Evolutionary conservation across 2,797 vertebrate species (phyloP).

Genomic region (Clarias fuscus): DNA sequence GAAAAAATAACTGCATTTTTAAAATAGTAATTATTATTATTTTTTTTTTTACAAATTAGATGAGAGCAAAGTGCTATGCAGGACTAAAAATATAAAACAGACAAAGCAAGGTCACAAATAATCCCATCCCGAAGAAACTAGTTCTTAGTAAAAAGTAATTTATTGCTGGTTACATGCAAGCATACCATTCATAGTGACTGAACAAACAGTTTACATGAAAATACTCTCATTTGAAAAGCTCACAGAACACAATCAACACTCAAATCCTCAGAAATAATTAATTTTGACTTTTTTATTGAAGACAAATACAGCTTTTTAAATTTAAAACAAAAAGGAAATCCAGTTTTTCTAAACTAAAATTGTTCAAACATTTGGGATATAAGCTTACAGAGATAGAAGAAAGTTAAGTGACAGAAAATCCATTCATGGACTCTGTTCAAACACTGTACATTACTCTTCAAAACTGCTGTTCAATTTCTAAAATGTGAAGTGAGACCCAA

Average conservation of each 20-base stretch:
- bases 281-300: conserved; percentile 72
- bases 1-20: not conserved
- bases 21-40: not conserved
- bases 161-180: not conserved
- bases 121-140: not conserved
- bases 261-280: not conserved
- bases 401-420: conserved; percentile 50
- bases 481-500: conserved; percentile 63
- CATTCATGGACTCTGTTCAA: conserved; percentile 47
- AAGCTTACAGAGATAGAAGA: conserved; percentile 69
- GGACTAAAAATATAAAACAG: not conserved
- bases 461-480: conserved; percentile 53
- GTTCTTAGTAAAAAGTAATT: not conserved
- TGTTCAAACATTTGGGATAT: conserved; percentile 67
- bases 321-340: conserved; percentile 71
- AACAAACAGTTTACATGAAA: not conserved
- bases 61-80: not conserved
- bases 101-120: not conserved
- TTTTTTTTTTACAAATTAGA: not conserved
- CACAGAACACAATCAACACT: not conserved
- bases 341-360: conserved; percentile 66
- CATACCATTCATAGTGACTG: not conserved
- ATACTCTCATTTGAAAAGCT: not conserved
- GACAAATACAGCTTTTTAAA: conserved; percentile 76
- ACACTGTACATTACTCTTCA: conserved; percentile 53